These are phyloP conservation scores for Pseudeuparius sepicola DNA, from an alignment of 2,888 invertebrate genomes.

Conservation along the genomic window DNA sequence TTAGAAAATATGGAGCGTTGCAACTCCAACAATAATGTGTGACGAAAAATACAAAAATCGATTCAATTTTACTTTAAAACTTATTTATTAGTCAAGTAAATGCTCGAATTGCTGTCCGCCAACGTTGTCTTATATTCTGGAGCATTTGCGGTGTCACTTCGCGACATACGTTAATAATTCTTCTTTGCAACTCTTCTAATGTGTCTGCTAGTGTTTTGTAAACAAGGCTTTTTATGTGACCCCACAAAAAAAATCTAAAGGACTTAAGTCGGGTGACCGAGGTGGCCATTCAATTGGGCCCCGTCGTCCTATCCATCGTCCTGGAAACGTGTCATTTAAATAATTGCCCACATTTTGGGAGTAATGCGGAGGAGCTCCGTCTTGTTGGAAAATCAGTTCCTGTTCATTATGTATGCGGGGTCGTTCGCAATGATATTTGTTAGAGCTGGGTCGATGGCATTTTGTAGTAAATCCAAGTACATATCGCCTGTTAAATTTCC, in stretches of 20 bases:
- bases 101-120: too few relatives aligned
- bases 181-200: constrained; percentile 7
- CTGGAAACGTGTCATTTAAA: constrained; percentile 8
- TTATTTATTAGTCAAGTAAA: too few relatives aligned
- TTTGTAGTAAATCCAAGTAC: constrained; percentile 15
- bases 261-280: constrained; percentile 5
- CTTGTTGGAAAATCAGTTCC: constrained; percentile 8
- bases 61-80: too few relatives aligned
- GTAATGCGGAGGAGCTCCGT: constrained; percentile 12
- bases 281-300: constrained; percentile 4
- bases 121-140: too few relatives aligned
- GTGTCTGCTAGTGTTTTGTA: too few relatives aligned
- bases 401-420: constrained; percentile 8
- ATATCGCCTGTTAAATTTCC: constrained; percentile 15
- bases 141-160: too few relatives aligned
- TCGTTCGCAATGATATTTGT: constrained; percentile 13
- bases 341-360: constrained; percentile 2
- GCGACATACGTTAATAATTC: too few relatives aligned
- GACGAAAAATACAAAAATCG: too few relatives aligned
- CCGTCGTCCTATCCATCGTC: constrained; percentile 3
- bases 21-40: too few relatives aligned
- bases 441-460: constrained; percentile 9
- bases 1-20: too few relatives aligned
- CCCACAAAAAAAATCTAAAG: too few relatives aligned
- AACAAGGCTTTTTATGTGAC: too few relatives aligned